A percentile compares a stretch with the other conserved stretches of the same genome.
These are phyloP conservation scores for Penaeus monodon DNA, from an alignment of 2,888 invertebrate genomes.

Conservation along the genomic window DNA sequence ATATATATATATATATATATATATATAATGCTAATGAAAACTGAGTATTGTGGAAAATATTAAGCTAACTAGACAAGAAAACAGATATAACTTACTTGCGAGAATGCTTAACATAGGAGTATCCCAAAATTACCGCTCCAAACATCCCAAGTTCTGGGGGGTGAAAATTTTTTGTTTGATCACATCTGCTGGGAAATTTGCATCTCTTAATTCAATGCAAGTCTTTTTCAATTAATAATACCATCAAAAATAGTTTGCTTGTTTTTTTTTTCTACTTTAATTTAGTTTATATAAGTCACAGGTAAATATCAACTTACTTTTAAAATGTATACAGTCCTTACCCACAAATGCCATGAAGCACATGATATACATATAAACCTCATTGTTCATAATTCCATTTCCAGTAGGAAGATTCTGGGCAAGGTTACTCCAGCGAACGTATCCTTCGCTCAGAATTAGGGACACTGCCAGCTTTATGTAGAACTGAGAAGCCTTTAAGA, in stretches of 20 bases:
- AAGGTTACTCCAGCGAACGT: constrained; percentile 35
- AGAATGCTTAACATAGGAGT: constrained; percentile 33
- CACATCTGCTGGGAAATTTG: not conserved
- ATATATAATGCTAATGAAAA: too few relatives aligned
- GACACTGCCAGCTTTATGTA: constrained; percentile 49
- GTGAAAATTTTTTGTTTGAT: not conserved
- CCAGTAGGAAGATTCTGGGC: constrained; percentile 27
- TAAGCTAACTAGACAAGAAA: not conserved
- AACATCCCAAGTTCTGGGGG: constrained; percentile 53
- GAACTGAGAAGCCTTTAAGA: constrained; percentile 46
- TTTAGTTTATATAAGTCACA: too few relatives aligned
- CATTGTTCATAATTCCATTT: constrained; percentile 47
- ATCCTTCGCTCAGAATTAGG: constrained; percentile 47
- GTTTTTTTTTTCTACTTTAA: too few relatives aligned
- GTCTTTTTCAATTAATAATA: not conserved
- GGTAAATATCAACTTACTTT: not conserved
- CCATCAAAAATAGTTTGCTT: not conserved
- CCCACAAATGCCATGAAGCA: constrained; percentile 40
- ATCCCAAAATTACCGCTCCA: constrained; percentile 34
- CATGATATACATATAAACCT: constrained; percentile 53
- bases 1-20: too few relatives aligned
- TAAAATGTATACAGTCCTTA: constrained; percentile 15
- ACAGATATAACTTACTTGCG: constrained; percentile 15
- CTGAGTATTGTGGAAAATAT: too few relatives aligned
- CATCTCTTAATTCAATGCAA: not conserved